Conservation (phyloP, 2,113 vertebrate species). For the Empidonax traillii region DNA sequence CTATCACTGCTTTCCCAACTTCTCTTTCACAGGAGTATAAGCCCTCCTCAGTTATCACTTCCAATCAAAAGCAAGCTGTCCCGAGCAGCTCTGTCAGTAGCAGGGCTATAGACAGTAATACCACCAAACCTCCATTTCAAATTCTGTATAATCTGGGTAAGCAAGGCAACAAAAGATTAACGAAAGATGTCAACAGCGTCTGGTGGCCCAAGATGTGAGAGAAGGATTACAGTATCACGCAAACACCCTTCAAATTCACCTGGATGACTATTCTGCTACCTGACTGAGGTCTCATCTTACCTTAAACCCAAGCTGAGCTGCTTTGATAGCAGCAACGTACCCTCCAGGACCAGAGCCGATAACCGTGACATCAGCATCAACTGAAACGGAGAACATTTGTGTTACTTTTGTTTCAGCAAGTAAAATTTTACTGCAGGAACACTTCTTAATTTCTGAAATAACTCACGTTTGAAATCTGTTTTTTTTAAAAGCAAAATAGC, state of each 20-base stretch:
- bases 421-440: neutral
- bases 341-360: slow-evolving; percentile 96
- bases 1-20: neutral
- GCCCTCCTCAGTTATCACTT: neutral
- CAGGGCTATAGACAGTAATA: neutral
- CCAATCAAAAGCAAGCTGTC: neutral
- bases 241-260: neutral
- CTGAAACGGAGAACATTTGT: slow-evolving; percentile 64
- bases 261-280: neutral
- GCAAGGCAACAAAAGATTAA: neutral
- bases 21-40: neutral
- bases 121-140: neutral
- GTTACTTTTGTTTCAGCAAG: neutral
- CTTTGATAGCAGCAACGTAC: slow-evolving; percentile 98
- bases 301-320: slow-evolving; percentile 97
- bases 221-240: neutral
- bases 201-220: neutral
- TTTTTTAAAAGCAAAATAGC: neutral
- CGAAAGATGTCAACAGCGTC: neutral
- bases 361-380: slow-evolving; percentile 95
- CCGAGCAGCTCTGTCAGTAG: neutral
- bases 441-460: neutral
- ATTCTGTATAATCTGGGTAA: neutral
- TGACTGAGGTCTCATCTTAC: slow-evolving; percentile 76
- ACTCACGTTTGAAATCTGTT: neutral